These are phyloP conservation scores for Glaucopsyche alexis DNA, from an alignment of 2,888 invertebrate genomes.

Conservation along the genomic window DNA sequence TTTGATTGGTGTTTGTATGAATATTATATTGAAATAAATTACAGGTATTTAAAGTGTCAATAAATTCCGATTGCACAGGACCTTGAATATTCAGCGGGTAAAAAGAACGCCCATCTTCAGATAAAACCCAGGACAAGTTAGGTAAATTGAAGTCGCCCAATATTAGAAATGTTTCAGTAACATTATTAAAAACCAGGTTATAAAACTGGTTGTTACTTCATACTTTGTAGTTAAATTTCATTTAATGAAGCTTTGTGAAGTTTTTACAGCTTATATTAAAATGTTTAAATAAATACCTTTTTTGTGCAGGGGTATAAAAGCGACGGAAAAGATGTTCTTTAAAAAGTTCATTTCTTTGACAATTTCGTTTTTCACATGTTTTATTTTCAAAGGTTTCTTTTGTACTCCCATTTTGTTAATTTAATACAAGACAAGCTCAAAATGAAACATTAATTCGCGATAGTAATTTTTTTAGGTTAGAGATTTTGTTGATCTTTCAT, in stretches of 20 bases:
- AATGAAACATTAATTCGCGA: background rate
- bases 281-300: slow-evolving; percentile 55
- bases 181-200: too few relatives aligned
- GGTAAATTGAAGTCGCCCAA: too few relatives aligned
- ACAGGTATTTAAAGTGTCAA: too few relatives aligned
- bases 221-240: background rate
- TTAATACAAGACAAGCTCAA: background rate
- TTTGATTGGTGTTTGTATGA: too few relatives aligned
- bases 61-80: too few relatives aligned
- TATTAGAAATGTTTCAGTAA: too few relatives aligned
- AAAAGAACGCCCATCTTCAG: too few relatives aligned
- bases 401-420: slow-evolving; percentile 37
- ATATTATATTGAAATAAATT: too few relatives aligned
- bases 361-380: slow-evolving; percentile 66
- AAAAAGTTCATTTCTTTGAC: slow-evolving; percentile 80
- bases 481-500: background rate
- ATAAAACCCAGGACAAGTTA: too few relatives aligned
- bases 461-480: background rate
- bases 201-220: too few relatives aligned
- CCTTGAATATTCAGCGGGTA: too few relatives aligned
- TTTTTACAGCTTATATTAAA: background rate
- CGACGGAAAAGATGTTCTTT: slow-evolving; percentile 78
- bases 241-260: background rate
- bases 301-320: slow-evolving; percentile 73
- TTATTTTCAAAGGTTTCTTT: slow-evolving; percentile 44